A percentile compares a stretch with the other conserved stretches of the same genome.
These are phyloP conservation scores for Sceloporus undulatus DNA, from an alignment of 2,113 vertebrate genomes.

Conservation along the genomic window DNA sequence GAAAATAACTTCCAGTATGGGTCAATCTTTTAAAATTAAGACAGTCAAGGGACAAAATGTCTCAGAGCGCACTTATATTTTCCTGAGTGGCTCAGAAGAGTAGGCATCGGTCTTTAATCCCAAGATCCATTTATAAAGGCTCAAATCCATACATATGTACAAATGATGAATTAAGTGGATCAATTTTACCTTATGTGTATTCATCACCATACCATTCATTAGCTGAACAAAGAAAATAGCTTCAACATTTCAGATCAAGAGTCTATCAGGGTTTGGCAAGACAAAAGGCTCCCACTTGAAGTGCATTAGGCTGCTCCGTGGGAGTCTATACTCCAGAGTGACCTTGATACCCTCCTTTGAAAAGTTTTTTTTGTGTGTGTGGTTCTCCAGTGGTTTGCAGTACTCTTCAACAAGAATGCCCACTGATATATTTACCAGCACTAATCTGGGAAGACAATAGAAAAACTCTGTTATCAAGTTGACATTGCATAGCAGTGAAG, in stretches of 20 bases:
- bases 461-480: too few species aligned
- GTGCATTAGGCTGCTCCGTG: slow-evolving; percentile 14
- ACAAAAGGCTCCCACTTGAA: slow-evolving; percentile 62
- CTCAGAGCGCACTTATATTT: slow-evolving; percentile 41
- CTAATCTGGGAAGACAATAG: too few species aligned
- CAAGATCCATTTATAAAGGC: slow-evolving; percentile 72
- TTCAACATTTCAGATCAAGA: slow-evolving; percentile 71
- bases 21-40: slow-evolving; percentile 28
- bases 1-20: not conserved
- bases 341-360: slow-evolving; percentile 25
- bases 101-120: slow-evolving; percentile 68
- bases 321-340: slow-evolving; percentile 24
- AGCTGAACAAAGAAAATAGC: slow-evolving; percentile 78
- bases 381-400: too few species aligned
- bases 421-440: too few species aligned
- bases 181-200: slow-evolving; percentile 78
- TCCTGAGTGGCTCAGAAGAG: slow-evolving; percentile 42
- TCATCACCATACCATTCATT: slow-evolving; percentile 78
- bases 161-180: slow-evolving; percentile 78
- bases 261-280: slow-evolving; percentile 75
- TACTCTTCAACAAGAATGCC: too few species aligned
- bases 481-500: too few species aligned
- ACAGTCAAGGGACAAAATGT: slow-evolving; percentile 38
- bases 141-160: slow-evolving; percentile 76
- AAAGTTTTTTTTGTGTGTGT: too few species aligned